A percentile compares a stretch with the other conserved stretches of the same genome.
Conservation (phyloP, 2,113 vertebrate genomes). For the Electrona antarctica region DNA sequence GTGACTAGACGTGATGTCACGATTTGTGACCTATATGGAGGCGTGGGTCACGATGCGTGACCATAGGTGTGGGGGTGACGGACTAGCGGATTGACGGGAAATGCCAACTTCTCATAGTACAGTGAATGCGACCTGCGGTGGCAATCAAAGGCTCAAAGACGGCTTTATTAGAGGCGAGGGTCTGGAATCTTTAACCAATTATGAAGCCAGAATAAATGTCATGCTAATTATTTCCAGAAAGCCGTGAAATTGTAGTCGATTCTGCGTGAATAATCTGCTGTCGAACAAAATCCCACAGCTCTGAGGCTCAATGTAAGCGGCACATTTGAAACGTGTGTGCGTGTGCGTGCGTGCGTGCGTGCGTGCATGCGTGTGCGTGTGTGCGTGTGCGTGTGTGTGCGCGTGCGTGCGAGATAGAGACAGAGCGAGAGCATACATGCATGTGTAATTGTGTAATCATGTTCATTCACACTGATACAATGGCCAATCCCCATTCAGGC, state of each 20-base stretch:
- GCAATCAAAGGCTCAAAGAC: constrained; percentile 66
- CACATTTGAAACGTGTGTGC: constrained; percentile 44
- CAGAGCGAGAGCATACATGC: background rate
- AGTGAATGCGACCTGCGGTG: too few species aligned
- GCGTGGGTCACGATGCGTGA: too few species aligned
- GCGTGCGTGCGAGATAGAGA: background rate
- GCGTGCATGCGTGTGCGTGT: background rate
- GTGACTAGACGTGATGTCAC: too few species aligned
- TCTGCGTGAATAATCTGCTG: constrained; percentile 63
- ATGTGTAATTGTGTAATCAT: background rate
- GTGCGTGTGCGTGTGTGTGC: background rate
- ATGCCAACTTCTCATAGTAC: too few species aligned
- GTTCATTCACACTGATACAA: constrained; percentile 17
- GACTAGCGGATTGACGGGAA: too few species aligned
- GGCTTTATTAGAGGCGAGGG: constrained; percentile 66
- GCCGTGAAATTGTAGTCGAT: constrained; percentile 65
- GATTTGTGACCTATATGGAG: too few species aligned
- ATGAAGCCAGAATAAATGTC: constrained; percentile 65
- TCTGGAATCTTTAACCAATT: constrained; percentile 61
- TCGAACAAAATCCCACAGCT: constrained; percentile 48
- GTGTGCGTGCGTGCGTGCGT: constrained; percentile 3
- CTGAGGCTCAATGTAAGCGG: constrained; percentile 32
- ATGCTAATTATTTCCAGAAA: constrained; percentile 68
- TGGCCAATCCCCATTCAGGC: constrained; percentile 15
- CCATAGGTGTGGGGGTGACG: too few species aligned